Evolutionary conservation across 1,140 invertebrate genomes (phyloP).

Genomic region (Cyrtorhinus lividipennis): DNA sequence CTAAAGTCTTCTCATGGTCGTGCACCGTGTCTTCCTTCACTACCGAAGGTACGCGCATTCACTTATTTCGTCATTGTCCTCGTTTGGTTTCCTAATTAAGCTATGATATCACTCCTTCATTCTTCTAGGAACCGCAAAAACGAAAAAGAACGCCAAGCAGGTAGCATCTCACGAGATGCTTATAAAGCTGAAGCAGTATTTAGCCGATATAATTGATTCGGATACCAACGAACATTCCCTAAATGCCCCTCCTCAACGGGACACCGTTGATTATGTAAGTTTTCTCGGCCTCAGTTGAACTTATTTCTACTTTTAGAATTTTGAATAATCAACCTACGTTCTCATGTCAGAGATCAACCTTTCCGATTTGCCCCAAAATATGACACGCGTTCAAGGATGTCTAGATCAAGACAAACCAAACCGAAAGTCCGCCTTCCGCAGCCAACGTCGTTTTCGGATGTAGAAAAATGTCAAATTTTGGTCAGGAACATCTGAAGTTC

Average conservation of each 20-base stretch:
- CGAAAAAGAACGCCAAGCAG: slow-evolving; percentile 43
- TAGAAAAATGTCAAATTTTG: too few species aligned
- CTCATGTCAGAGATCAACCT: too few species aligned
- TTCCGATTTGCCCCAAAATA: too few species aligned
- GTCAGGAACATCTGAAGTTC: too few species aligned
- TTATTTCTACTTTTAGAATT: neutral
- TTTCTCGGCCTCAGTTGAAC: neutral
- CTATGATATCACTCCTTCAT: too few species aligned
- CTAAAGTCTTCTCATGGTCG: slow-evolving; percentile 47
- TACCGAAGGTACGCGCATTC: slow-evolving; percentile 31
- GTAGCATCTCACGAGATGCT: slow-evolving; percentile 38
- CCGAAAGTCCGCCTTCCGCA: too few species aligned
- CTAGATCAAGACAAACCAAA: too few species aligned
- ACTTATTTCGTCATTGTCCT: too few species aligned
- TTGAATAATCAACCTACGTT: too few species aligned
- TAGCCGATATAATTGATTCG: slow-evolving; percentile 3
- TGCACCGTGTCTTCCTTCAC: slow-evolving; percentile 45
- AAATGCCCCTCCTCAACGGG: neutral
- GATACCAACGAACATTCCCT: neutral
- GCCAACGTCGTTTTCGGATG: too few species aligned
- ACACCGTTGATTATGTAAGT: neutral
- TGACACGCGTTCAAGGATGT: too few species aligned
- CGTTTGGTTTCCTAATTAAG: too few species aligned
- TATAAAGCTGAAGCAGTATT: slow-evolving; percentile 27
- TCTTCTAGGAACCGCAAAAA: slow-evolving; percentile 31